A percentile compares a stretch with the other conserved stretches of the same genome.
Evolutionary conservation across 1,140 invertebrate genomes (phyloP).

Genomic region (Procambarus virginalis): DNA sequence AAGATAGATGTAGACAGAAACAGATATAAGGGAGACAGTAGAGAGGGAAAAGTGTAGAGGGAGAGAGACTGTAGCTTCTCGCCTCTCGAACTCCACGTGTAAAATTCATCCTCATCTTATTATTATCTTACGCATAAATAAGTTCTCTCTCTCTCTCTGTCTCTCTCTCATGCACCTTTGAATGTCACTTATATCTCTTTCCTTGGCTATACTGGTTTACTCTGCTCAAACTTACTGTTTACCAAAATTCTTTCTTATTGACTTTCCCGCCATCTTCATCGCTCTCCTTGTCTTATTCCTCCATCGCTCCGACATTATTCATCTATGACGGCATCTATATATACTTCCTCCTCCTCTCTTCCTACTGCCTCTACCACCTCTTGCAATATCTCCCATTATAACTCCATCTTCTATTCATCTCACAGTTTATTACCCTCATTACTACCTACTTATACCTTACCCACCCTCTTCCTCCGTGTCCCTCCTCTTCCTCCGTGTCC

Average conservation of each 20-base stretch:
- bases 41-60: too few species aligned
- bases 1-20: too few species aligned
- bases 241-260: too few species aligned
- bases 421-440: not conserved
- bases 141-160: conserved; percentile 20
- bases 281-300: too few species aligned
- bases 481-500: not conserved
- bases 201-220: not conserved
- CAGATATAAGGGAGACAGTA: too few species aligned
- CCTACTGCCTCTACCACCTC: not conserved
- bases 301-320: too few species aligned
- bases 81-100: too few species aligned
- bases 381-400: not conserved
- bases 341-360: not conserved
- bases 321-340: not conserved
- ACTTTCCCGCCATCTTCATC: too few species aligned
- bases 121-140: not conserved
- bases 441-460: not conserved
- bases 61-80: too few species aligned
- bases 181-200: not conserved
- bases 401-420: not conserved
- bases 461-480: not conserved
- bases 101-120: too few species aligned
- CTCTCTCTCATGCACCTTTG: not conserved
- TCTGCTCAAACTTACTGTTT: not conserved